Evolutionary conservation across 2,888 invertebrate species (phyloP).

Genomic region (Drosophila tripunctata): DNA sequence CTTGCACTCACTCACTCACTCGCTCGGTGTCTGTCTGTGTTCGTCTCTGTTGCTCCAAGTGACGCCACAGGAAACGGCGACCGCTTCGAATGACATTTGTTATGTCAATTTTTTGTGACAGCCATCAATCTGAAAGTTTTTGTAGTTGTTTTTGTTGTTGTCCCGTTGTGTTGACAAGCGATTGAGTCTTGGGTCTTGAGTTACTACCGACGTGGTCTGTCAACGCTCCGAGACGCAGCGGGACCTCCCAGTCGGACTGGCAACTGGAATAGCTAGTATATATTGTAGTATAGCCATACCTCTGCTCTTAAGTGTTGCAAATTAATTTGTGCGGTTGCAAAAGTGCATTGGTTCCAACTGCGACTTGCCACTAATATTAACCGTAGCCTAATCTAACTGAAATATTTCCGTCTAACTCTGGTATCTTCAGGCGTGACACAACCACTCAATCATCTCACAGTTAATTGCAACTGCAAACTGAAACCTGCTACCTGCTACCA

Average conservation of each 20-base stretch:
- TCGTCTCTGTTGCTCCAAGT: conserved; percentile 11
- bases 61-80: conserved; percentile 47
- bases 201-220: conserved; percentile 48
- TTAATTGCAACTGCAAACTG: conserved; percentile 8
- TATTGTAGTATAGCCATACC: background rate
- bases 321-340: conserved; percentile 70
- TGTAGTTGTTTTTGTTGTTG: conserved; percentile 1
- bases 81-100: conserved; percentile 70
- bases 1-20: background rate
- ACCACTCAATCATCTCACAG: conserved; percentile 59
- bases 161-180: conserved; percentile 59
- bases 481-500: conserved; percentile 16
- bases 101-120: conserved; percentile 75
- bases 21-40: conserved; percentile 2
- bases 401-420: background rate
- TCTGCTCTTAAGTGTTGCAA: conserved; percentile 60
- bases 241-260: conserved; percentile 61
- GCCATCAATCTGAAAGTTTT: conserved; percentile 65
- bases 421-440: conserved; percentile 4
- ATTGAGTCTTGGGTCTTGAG: conserved; percentile 44
- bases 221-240: conserved; percentile 43
- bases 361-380: conserved; percentile 44
- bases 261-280: conserved; percentile 3
- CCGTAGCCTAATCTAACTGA: conserved; percentile 40
- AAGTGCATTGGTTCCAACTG: conserved; percentile 55